phyloP scores from a whole-genome alignment of 1,140 invertebrate genomes.

The Megathymus violae region DNA sequence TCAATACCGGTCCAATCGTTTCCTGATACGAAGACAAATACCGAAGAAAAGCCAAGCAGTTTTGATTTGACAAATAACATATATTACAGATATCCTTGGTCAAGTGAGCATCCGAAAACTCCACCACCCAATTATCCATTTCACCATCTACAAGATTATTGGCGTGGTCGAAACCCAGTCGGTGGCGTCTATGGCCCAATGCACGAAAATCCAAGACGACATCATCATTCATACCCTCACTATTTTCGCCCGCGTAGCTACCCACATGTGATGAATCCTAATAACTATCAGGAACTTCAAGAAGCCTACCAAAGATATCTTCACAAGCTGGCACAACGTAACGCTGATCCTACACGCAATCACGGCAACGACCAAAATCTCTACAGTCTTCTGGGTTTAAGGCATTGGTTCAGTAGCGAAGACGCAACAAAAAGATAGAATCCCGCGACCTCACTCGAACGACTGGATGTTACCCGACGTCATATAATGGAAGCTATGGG shows the following conservation, averaged over 20 bases:
- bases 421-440: constrained; percentile 76
- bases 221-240: constrained; percentile 76
- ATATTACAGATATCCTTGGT: constrained; percentile 70
- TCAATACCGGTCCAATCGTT: constrained; percentile 32
- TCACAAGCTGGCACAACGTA: constrained; percentile 55
- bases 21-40: constrained; percentile 34
- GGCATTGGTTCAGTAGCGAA: constrained; percentile 78
- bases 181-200: constrained; percentile 66
- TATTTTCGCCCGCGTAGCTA: constrained; percentile 62
- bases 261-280: constrained; percentile 44
- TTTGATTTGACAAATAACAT: constrained; percentile 48
- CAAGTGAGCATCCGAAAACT: constrained; percentile 53
- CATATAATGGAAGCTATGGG: constrained; percentile 80
- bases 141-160: constrained; percentile 74
- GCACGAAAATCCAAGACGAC: constrained; percentile 69
- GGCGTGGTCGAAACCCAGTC: constrained; percentile 65
- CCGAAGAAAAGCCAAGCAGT: constrained; percentile 23
- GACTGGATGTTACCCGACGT: constrained; percentile 81
- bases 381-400: constrained; percentile 72
- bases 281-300: constrained; percentile 42
- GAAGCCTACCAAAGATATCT: constrained; percentile 59
- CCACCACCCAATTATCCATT: constrained; percentile 72
- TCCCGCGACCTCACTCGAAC: constrained; percentile 51
- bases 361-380: constrained; percentile 66
- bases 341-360: constrained; percentile 54